Evolutionary conservation across 1,140 invertebrate genomes (phyloP).

Genomic region (Carcinoscorpius rotundicauda): DNA sequence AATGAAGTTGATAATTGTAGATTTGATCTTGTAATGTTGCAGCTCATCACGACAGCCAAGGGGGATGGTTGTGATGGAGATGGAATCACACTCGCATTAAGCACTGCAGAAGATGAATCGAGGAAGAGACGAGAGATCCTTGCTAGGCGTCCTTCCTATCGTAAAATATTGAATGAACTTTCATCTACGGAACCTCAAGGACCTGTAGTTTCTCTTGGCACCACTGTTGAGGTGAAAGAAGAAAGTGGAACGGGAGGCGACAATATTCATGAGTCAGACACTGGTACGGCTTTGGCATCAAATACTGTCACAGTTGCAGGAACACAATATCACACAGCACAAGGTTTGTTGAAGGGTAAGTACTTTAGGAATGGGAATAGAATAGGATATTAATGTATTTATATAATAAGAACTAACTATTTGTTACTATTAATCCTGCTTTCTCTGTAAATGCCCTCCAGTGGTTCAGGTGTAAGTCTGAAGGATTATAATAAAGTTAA

Average conservation of each 20-base stretch:
- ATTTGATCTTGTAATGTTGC: conserved; percentile 13
- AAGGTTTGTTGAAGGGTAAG: too few species aligned
- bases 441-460: too few species aligned
- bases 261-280: conserved; percentile 47
- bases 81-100: conserved; percentile 23
- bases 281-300: conserved; percentile 31
- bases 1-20: too few species aligned
- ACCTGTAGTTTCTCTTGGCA: background rate
- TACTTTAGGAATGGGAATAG: too few species aligned
- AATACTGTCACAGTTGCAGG: conserved; percentile 30
- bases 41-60: conserved; percentile 26
- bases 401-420: too few species aligned
- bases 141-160: conserved; percentile 86
- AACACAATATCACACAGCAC: conserved; percentile 17
- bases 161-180: conserved; percentile 93
- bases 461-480: too few species aligned
- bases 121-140: conserved; percentile 81
- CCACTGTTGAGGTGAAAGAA: conserved; percentile 14
- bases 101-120: too few species aligned
- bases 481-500: too few species aligned
- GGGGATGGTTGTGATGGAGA: conserved; percentile 40
- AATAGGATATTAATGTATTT: too few species aligned
- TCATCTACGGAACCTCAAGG: conserved; percentile 27
- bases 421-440: too few species aligned
- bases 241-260: conserved; percentile 5